Evolutionary conservation across 2,888 invertebrate species (phyloP).

Genomic region (Chouioia cunea): DNA sequence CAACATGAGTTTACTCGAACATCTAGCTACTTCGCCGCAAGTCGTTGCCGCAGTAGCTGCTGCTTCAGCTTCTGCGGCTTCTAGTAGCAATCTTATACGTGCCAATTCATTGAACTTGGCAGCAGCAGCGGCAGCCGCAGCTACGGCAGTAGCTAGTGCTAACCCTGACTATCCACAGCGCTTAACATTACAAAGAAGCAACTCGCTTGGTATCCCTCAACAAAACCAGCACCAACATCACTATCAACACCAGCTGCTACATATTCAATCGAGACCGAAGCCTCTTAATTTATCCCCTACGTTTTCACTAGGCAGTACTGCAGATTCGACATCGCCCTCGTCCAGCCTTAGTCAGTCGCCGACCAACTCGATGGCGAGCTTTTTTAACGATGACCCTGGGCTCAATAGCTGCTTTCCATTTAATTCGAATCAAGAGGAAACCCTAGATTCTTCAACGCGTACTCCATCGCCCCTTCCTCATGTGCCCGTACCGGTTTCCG

Average conservation of each 20-base stretch:
- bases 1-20: conserved; percentile 68
- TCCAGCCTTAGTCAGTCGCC: conserved; percentile 77
- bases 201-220: conserved; percentile 53
- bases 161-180: conserved; percentile 65
- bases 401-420: conserved; percentile 46
- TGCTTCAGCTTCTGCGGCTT: conserved; percentile 68
- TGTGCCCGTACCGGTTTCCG: conserved; percentile 70
- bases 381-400: conserved; percentile 71
- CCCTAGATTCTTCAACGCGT: conserved; percentile 50
- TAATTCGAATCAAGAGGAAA: neutral
- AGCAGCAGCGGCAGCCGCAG: conserved; percentile 65
- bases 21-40: conserved; percentile 71
- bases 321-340: conserved; percentile 74
- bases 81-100: too few species aligned
- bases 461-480: conserved; percentile 57
- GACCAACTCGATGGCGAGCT: conserved; percentile 75
- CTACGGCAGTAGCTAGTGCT: conserved; percentile 72
- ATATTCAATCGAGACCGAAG: conserved; percentile 59
- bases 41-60: conserved; percentile 69
- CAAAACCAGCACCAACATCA: conserved; percentile 47
- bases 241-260: conserved; percentile 45
- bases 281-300: conserved; percentile 66
- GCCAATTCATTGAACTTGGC: conserved; percentile 64
- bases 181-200: conserved; percentile 58
- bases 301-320: conserved; percentile 70